Evolutionary conservation across 2,888 invertebrate genomes (phyloP), one percentile per base, ranked within the genome.

Genomic region (Stenodera caucasica): DNA sequence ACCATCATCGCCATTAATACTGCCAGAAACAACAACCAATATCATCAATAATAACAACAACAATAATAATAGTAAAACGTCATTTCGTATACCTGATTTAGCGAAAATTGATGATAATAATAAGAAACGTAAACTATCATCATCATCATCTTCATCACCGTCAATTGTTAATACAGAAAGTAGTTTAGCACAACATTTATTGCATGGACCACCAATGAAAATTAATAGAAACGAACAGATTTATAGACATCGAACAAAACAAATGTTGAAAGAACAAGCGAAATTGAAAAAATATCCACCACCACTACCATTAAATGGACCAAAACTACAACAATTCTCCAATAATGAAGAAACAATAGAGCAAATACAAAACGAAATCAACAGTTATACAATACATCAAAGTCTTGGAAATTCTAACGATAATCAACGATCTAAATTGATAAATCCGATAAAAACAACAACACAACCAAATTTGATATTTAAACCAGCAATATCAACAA

Each of bases 221-320:
- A 71, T 78, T 54, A 78, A 78, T 67, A 74, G 75, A 70, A 79
- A 80, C 57, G 80, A 80, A 68, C 80, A 81, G 69, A 71, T 81
- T 58, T 33, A 30, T 57, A 75, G 76, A 67, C 74, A 67, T 55
- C 55, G 49, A 60, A 65, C 60, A 55, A 68, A 57, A 56, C 54
- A 35, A 52, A 26, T 35, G 26, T 37, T 61, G 53, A 67, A 67
- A 35, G 66, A 67, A 29, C 61, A 63, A 37, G 58, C 67, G 14
- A 68, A 68, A 35, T 54, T 65, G 56, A 61, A 69, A 49, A 52
- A 61, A 14, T 61, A 66, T 50, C 60, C 66, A 45, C 65, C 64
- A 29, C 61, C 64, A 14, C 57, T 59, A 29, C 61, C 64, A 14
- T 58, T 59, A 33, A 64, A 65, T 55, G 70, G 69, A 55, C 72